Evolutionary conservation across 2,797 vertebrate genomes (phyloP), one percentile per base, ranked within the genome.

Genomic region (Ctenosaura bakeri): DNA sequence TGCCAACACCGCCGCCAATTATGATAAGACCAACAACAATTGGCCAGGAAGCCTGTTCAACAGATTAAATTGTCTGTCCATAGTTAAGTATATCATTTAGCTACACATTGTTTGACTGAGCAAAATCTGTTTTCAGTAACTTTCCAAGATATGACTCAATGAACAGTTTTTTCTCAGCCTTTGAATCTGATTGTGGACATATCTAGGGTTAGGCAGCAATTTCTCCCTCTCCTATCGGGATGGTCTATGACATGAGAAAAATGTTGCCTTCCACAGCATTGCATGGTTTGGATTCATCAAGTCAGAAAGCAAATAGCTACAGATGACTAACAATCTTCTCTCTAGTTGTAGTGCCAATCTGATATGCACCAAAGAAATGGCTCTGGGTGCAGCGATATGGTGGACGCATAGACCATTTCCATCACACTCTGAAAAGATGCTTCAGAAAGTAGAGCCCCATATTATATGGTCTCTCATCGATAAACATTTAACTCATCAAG

Each of bases 1-100:
- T 4, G 42, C 42, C 3, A 3, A 1, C 3, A 3, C 42, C 42
- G 4, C 42, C 4, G 42, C 42, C 4, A 4, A 46, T 3, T 2
- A 46, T 46, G 42, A 46, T 46, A 46, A 46, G 3, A 46, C 42
- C 42, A 46, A 46, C 42, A 46, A 54, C 12, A 13, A 54, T 54
- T 9, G 26, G 3, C n/a, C 86, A 42, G 92, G 59, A 12, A 50
- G 0, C 89, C 88, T 52, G 42, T 90, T 56, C 32, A 59, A 13
- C 22, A 42, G 1, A 10, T 62, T 77, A 78, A 59, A 87, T 10
- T 42, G 9, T 14, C 54, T 64, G 6, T 38, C 6, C 9, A 14
- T 59, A 8, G 14, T 59, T 46, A 77, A 87, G 6, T 12, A 38
- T 59, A 77, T 12, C 18, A 38, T 35, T 26, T 6, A 16, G 14